Conservation (phyloP, 2,797 vertebrate species). For the Adelosebastes latens region DNA sequence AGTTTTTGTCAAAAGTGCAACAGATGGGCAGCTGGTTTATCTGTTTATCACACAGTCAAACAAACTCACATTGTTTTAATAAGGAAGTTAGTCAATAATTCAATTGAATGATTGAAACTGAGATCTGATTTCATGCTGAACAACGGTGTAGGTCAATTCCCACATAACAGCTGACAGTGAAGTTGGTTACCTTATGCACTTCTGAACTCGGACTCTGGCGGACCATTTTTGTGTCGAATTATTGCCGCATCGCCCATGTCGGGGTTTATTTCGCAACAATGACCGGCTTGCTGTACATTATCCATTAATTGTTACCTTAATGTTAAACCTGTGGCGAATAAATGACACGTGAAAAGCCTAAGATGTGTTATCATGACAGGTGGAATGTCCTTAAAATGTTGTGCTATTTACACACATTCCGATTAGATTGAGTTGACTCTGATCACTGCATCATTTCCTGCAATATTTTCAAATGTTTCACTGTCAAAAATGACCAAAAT, state of each 20-base stretch:
- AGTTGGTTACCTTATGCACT: background rate
- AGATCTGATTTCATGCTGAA: constrained; percentile 3
- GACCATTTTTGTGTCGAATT: no score
- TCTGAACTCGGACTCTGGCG: no score
- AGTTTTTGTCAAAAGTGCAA: background rate
- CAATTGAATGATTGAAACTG: background rate
- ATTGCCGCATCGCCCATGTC: no score
- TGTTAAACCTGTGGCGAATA: no score
- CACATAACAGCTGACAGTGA: background rate
- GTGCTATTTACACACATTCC: no score
- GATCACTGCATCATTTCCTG: background rate
- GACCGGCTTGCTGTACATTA: no score
- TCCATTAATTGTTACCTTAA: no score
- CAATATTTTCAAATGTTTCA: background rate
- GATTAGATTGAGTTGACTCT: no score
- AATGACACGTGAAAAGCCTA: no score
- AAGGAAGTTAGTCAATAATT: background rate
- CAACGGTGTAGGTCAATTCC: background rate
- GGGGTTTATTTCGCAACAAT: no score
- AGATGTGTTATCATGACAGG: no score
- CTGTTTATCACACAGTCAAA: background rate
- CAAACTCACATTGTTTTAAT: background rate
- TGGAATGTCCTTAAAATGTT: no score
- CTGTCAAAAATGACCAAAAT: background rate
- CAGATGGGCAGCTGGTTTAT: background rate